Conservation (phyloP, 2,113 vertebrate genomes). For the Cyphomyrus discorhynchus region DNA sequence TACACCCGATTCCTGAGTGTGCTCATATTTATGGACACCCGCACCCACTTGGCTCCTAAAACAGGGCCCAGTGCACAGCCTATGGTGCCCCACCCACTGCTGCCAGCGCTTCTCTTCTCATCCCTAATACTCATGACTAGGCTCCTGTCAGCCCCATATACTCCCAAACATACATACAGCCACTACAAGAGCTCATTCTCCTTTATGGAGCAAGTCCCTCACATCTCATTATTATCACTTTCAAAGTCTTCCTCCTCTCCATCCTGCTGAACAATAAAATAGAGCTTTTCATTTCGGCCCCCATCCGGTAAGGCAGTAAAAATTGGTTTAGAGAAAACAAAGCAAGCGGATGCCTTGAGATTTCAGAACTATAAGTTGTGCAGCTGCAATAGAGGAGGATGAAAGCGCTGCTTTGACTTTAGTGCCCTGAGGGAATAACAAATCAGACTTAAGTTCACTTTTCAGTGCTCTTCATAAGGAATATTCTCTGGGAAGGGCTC, state of each 20-base stretch:
- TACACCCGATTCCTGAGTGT: not conserved
- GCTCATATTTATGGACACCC: not conserved
- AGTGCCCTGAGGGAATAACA: slow-evolving; percentile 4
- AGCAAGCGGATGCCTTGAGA: slow-evolving; percentile 10
- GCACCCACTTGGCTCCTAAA: not conserved
- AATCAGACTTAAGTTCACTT: slow-evolving; percentile 15
- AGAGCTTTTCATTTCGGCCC: slow-evolving; percentile 4
- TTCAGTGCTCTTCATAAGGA: not conserved
- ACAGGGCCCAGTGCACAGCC: not conserved
- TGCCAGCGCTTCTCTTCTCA: not conserved
- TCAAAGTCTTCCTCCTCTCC: slow-evolving; percentile 16
- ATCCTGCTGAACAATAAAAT: not conserved
- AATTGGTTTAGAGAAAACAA: slow-evolving; percentile 17
- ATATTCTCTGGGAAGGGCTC: not conserved
- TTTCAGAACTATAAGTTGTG: slow-evolving; percentile 5
- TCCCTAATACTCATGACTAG: not conserved
- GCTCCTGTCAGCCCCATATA: not conserved
- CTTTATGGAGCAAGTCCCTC: not conserved
- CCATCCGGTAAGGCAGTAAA: slow-evolving; percentile 13
- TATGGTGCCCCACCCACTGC: not conserved
- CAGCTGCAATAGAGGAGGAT: slow-evolving; percentile 8
- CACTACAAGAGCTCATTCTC: not conserved
- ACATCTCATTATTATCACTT: slow-evolving; percentile 3
- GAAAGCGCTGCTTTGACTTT: not conserved
- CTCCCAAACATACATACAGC: not conserved